A percentile compares a stretch with the other conserved stretches of the same genome.
Conservation (phyloP, 2,888 invertebrate species). For the Eueremaeus valkanovi region DNA sequence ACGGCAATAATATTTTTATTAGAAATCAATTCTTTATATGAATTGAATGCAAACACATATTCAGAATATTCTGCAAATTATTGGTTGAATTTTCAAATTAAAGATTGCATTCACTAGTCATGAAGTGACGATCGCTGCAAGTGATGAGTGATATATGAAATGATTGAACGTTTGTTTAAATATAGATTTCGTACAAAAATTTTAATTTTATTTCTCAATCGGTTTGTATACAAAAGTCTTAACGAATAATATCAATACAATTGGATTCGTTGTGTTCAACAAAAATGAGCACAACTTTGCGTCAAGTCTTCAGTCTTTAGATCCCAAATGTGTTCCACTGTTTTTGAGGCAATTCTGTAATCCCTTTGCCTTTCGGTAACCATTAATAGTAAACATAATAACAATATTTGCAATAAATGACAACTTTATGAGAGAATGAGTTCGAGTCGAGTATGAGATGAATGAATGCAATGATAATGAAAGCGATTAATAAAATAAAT, state of each 20-base stretch:
- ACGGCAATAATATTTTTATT: too few relatives aligned
- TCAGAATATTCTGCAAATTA: too few relatives aligned
- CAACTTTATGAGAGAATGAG: not conserved
- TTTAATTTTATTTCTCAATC: too few relatives aligned
- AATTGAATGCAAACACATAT: too few relatives aligned
- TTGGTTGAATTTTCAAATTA: too few relatives aligned
- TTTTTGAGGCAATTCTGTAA: not conserved
- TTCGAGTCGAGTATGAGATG: not conserved
- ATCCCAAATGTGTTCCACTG: not conserved
- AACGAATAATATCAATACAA: conserved; percentile 9
- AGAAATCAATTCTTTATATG: too few relatives aligned
- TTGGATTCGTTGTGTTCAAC: conserved; percentile 4
- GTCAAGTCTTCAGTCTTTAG: not conserved
- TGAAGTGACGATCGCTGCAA: too few relatives aligned
- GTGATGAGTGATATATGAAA: too few relatives aligned
- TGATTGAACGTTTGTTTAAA: too few relatives aligned
- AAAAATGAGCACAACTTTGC: conserved; percentile 14
- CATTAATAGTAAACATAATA: conserved; percentile 17
- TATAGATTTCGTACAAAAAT: too few relatives aligned
- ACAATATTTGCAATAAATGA: conserved; percentile 6
- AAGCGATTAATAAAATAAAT: not conserved
- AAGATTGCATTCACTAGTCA: too few relatives aligned
- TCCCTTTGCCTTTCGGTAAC: not conserved
- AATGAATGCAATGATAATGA: not conserved
- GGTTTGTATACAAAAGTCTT: not conserved